A percentile compares a stretch with the other conserved stretches of the same genome.
Evolutionary conservation across 2,888 invertebrate species (phyloP).

Genomic region (Sinotaia quadrata): DNA sequence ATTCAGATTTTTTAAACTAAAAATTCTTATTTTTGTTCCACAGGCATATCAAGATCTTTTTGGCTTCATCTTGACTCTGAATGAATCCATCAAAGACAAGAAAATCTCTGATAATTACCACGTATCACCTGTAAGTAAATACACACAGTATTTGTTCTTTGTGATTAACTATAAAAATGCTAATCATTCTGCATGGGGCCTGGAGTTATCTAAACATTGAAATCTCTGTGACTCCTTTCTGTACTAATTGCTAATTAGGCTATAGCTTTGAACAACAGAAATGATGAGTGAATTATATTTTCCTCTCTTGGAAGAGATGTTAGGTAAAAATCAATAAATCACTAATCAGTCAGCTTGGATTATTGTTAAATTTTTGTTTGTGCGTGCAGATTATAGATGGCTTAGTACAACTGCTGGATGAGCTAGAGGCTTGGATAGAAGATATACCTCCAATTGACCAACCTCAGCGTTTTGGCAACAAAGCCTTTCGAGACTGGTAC

Average conservation of each 20-base stretch:
- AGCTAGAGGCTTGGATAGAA: slow-evolving; percentile 82
- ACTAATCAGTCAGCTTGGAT: too few relatives aligned
- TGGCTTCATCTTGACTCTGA: slow-evolving; percentile 89
- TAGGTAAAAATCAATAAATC: too few relatives aligned
- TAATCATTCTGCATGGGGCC: not conserved
- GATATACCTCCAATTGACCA: slow-evolving; percentile 91
- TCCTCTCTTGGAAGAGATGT: too few relatives aligned
- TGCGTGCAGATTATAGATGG: slow-evolving; percentile 57
- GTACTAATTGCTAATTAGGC: not conserved
- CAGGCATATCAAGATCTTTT: slow-evolving; percentile 81
- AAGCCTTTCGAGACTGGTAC: slow-evolving; percentile 89
- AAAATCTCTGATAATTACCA: slow-evolving; percentile 75
- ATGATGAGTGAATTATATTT: too few relatives aligned
- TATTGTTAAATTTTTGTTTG: slow-evolving; percentile 9
- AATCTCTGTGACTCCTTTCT: too few relatives aligned
- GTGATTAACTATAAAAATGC: not conserved
- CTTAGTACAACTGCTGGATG: slow-evolving; percentile 80
- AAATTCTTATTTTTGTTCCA: slow-evolving; percentile 12
- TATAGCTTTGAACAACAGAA: not conserved
- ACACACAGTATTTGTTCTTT: not conserved
- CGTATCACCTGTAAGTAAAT: slow-evolving; percentile 47
- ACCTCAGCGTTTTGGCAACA: slow-evolving; percentile 97
- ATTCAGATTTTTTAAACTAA: not conserved
- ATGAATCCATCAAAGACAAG: slow-evolving; percentile 87
- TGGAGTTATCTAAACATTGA: not conserved